These are phyloP conservation scores for Oedothorax gibbosus DNA, from an alignment of 1,140 invertebrate genomes.

Conservation along the genomic window DNA sequence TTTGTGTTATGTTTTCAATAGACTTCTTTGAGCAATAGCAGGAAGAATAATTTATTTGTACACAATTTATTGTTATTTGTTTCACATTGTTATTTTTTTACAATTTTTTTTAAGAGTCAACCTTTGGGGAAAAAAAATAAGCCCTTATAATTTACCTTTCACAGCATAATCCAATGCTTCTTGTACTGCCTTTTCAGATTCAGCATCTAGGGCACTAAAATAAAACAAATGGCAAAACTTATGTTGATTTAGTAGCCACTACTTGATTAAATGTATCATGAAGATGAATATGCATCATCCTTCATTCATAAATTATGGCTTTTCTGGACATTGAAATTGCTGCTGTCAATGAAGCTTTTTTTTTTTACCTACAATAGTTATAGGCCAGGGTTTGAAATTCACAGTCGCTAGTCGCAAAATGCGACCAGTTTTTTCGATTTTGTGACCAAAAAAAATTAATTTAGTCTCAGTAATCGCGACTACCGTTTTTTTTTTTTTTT, in stretches of 20 bases:
- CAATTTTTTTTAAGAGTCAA: neutral
- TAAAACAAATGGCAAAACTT: neutral
- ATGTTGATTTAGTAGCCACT: no score
- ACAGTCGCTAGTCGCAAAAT: no score
- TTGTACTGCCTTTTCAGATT: conserved; percentile 72
- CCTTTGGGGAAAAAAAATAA: neutral
- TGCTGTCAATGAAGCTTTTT: no score
- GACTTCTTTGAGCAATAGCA: neutral
- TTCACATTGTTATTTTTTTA: neutral
- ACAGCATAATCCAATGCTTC: conserved; percentile 77
- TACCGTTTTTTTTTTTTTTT: no score
- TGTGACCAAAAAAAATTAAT: no score
- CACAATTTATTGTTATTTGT: neutral
- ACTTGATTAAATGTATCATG: neutral
- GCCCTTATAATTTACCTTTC: conserved; percentile 4
- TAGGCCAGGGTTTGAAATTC: no score
- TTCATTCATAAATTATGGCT: no score
- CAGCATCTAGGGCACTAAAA: conserved; percentile 65
- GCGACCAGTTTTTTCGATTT: no score
- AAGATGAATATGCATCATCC: neutral
- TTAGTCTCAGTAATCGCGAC: no score
- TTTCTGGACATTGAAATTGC: conserved; percentile 46
- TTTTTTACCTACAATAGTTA: no score
- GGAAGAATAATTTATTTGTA: neutral
- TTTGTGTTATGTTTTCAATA: no score